Percentiles rank a stretch among this genome's conserved stretches.
phyloP scores from a whole-genome alignment of 2,888 invertebrate genomes.

The Caenorhabditis parvicauda region DNA sequence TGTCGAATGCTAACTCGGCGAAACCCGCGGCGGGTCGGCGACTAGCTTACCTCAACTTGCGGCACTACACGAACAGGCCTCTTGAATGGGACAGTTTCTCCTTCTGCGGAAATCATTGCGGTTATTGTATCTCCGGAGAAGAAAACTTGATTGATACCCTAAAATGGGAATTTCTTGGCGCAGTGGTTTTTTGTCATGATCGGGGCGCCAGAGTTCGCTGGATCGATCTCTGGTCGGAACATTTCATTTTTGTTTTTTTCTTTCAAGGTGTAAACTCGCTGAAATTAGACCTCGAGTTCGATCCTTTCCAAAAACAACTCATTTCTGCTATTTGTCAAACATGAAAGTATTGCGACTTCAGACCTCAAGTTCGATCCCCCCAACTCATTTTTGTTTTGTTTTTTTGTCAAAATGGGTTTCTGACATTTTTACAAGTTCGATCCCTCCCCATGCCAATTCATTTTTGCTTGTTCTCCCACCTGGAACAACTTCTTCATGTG shows the following conservation, averaged over 20 bases:
- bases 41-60: conserved; percentile 79
- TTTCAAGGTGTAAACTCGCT: neutral
- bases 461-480: conserved; percentile 16
- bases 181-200: neutral
- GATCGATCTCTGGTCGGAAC: neutral
- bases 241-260: neutral
- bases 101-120: conserved; percentile 76
- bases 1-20: too few relatives aligned
- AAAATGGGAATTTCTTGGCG: conserved; percentile 71
- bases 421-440: too few relatives aligned
- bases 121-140: conserved; percentile 72
- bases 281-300: too few relatives aligned
- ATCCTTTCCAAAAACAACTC: too few relatives aligned
- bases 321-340: neutral
- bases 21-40: too few relatives aligned
- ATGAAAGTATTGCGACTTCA: too few relatives aligned
- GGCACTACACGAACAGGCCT: conserved; percentile 74
- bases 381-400: too few relatives aligned
- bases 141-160: conserved; percentile 75
- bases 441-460: too few relatives aligned
- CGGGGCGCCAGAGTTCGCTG: neutral
- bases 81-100: conserved; percentile 68
- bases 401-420: too few relatives aligned
- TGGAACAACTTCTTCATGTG: conserved; percentile 95
- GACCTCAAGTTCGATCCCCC: too few relatives aligned